Conservation (phyloP, 1,140 invertebrate genomes). For the Physella acuta region DNA sequence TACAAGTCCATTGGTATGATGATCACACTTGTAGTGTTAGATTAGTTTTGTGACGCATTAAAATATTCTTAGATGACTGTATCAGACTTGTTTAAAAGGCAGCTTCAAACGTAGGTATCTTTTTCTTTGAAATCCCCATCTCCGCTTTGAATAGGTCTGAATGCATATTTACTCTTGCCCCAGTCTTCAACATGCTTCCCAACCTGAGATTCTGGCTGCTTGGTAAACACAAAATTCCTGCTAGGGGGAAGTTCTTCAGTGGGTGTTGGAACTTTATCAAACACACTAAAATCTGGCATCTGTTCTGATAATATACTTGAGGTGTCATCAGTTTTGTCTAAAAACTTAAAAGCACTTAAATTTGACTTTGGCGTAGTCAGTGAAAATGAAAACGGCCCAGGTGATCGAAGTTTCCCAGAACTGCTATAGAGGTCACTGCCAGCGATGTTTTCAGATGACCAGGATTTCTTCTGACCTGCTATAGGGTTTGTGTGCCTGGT, state of each 20-base stretch:
- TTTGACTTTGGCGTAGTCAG: conserved; percentile 48
- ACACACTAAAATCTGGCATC: conserved; percentile 27
- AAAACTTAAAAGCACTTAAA: conserved; percentile 50
- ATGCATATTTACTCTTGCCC: conserved; percentile 2
- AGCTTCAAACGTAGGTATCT: background rate
- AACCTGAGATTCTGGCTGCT: background rate
- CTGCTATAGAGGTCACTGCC: conserved; percentile 21
- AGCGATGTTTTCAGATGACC: conserved; percentile 46
- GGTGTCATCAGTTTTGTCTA: conserved; percentile 29
- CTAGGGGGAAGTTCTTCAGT: conserved; percentile 3
- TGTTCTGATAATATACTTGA: background rate
- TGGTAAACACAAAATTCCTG: conserved; percentile 13
- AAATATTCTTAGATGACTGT: background rate
- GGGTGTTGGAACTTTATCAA: conserved; percentile 22
- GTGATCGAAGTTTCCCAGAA: conserved; percentile 27
- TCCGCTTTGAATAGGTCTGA: conserved; percentile 13
- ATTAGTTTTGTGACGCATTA: background rate
- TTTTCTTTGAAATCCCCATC: too few relatives aligned
- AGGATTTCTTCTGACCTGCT: conserved; percentile 34
- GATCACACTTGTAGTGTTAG: too few relatives aligned
- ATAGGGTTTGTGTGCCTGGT: conserved; percentile 22
- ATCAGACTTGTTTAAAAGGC: background rate
- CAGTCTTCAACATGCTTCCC: conserved; percentile 12
- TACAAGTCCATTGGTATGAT: too few relatives aligned
- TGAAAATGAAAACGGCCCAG: conserved; percentile 50